A percentile compares a stretch with the other conserved stretches of the same genome.
phyloP scores from a whole-genome alignment of 2,797 vertebrate species.

The Artibeus lituratus region DNA sequence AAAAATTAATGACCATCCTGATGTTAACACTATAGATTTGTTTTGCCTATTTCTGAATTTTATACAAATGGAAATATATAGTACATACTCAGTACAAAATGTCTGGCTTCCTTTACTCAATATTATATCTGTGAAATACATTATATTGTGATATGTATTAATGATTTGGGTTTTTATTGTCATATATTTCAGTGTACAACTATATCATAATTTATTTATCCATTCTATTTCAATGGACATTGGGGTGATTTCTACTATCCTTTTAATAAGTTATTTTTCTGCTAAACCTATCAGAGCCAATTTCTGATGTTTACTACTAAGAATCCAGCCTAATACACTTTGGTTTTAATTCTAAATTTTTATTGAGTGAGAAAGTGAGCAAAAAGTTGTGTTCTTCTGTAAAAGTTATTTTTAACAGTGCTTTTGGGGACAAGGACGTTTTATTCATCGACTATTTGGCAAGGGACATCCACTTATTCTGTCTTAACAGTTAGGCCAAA shows the following conservation, averaged over 20 bases:
- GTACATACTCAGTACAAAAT: neutral
- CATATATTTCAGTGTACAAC: neutral
- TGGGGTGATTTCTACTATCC: neutral
- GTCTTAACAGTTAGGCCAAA: conserved; percentile 71
- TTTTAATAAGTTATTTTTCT: conserved; percentile 27
- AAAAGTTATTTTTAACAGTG: conserved; percentile 76
- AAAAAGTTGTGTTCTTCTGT: conserved; percentile 61
- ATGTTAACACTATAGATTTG: neutral
- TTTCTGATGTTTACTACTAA: conserved; percentile 1
- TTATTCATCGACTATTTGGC: conserved; percentile 73
- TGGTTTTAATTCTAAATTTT: conserved; percentile 16
- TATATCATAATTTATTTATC: neutral
- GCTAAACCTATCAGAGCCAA: neutral
- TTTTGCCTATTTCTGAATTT: neutral
- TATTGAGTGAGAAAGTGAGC: conserved; percentile 73
- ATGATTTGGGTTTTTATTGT: neutral
- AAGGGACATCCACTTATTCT: conserved; percentile 70
- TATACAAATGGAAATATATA: neutral
- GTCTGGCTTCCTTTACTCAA: neutral
- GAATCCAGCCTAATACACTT: neutral
- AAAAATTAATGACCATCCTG: neutral
- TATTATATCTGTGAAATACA: neutral
- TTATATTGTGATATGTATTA: neutral
- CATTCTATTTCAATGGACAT: neutral
- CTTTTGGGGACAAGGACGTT: conserved; percentile 55